A percentile compares a stretch with the other conserved stretches of the same genome.
Conservation (phyloP, 92 coral and sea anemone genomes). For the Epizoanthus fatuus region DNA sequence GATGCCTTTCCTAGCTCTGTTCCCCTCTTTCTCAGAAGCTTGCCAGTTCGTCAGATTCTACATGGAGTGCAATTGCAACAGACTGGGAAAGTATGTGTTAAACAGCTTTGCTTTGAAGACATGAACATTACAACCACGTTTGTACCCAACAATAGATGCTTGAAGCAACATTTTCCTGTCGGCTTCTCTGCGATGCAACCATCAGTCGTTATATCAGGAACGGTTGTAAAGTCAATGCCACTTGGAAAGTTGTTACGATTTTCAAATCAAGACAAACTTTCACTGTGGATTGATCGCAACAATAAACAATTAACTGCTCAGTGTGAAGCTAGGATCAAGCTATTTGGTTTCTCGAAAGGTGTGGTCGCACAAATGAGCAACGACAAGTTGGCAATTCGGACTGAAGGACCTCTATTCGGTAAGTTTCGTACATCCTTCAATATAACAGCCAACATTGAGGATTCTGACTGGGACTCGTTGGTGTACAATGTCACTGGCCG, state of each 20-base stretch:
- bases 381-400: not conserved
- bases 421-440: constrained; percentile 46
- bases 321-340: not conserved
- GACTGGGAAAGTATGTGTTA: constrained; percentile 17
- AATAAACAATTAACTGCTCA: not conserved
- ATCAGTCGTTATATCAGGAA: constrained; percentile 11
- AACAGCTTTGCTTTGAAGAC: constrained; percentile 38
- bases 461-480: constrained; percentile 53
- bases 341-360: constrained; percentile 10
- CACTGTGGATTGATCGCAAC: not conserved
- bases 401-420: constrained; percentile 15
- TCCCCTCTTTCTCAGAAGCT: not conserved
- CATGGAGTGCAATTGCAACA: constrained; percentile 41
- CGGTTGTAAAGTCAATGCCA: not conserved
- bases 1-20: constrained; percentile 23
- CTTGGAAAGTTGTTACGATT: constrained; percentile 24
- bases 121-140: constrained; percentile 28
- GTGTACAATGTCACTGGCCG: constrained; percentile 47
- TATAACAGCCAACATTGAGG: constrained; percentile 46
- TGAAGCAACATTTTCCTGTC: not conserved
- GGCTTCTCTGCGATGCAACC: not conserved
- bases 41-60: constrained; percentile 14
- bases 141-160: constrained; percentile 15
- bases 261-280: not conserved
- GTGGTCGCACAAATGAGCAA: not conserved